Evolutionary conservation across 2,888 invertebrate genomes (phyloP).

Genomic region (Drosophila fulvimacula): DNA sequence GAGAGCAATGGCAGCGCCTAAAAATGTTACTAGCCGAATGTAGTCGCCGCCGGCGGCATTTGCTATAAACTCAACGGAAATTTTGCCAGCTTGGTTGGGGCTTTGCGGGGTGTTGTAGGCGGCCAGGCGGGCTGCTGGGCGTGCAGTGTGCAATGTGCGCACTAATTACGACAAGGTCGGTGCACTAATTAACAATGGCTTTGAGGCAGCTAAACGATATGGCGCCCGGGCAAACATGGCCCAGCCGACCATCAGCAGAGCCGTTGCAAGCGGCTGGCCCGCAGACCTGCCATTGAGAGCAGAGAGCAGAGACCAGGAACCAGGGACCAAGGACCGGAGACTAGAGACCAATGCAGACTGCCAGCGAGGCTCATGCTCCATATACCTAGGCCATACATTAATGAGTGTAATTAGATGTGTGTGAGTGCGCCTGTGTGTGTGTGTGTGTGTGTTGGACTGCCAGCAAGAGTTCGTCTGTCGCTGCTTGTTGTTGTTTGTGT

Average conservation of each 20-base stretch:
- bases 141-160: constrained; percentile 61
- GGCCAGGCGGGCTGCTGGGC: background rate
- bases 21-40: constrained; percentile 18
- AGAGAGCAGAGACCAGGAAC: constrained; percentile 17
- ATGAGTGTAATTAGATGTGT: constrained; percentile 12
- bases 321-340: constrained; percentile 18
- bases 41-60: constrained; percentile 43
- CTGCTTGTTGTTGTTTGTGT: constrained; percentile 10
- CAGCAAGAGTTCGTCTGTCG: constrained; percentile 2
- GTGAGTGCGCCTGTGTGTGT: background rate
- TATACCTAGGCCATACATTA: constrained; percentile 1
- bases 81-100: constrained; percentile 49
- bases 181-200: constrained; percentile 79
- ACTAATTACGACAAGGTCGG: constrained; percentile 77
- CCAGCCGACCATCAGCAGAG: constrained; percentile 9
- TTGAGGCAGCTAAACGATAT: constrained; percentile 73
- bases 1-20: constrained; percentile 9
- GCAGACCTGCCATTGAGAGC: constrained; percentile 6
- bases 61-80: constrained; percentile 58
- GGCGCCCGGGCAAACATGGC: constrained; percentile 42
- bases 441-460: background rate
- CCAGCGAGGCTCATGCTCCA: constrained; percentile 14
- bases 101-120: too few species aligned
- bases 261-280: constrained; percentile 1
- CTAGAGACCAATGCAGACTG: constrained; percentile 13